Conservation (phyloP, 2,113 vertebrate genomes). For the Lagopus leucura region DNA sequence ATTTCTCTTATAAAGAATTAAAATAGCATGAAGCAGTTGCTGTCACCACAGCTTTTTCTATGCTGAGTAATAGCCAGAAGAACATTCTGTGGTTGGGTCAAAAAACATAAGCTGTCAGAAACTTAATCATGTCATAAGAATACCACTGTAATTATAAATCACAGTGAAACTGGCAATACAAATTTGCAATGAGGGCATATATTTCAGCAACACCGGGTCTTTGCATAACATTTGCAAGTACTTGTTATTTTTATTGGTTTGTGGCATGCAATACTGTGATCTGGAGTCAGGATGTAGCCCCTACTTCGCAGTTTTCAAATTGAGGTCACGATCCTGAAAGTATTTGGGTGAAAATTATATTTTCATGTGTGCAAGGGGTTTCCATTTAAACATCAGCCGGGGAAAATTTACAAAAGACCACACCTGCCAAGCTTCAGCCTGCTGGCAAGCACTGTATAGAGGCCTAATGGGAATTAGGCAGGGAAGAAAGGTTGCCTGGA, state of each 20-base stretch:
- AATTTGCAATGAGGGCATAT: neutral
- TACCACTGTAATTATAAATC: neutral
- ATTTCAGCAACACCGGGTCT: neutral
- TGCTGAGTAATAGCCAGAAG: neutral
- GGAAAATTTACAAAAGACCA: constrained; percentile 47
- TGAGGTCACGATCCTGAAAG: neutral
- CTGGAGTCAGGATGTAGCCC: neutral
- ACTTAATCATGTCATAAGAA: neutral
- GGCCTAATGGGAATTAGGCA: neutral
- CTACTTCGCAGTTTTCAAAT: neutral
- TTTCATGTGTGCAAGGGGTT: neutral
- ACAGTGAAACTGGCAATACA: neutral
- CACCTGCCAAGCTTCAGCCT: constrained; percentile 40
- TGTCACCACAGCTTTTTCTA: neutral
- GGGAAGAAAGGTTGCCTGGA: constrained; percentile 17
- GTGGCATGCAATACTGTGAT: neutral
- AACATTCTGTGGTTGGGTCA: neutral
- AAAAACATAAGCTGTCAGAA: neutral
- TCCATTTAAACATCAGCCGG: neutral
- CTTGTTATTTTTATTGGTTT: neutral
- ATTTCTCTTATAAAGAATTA: neutral
- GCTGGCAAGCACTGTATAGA: constrained; percentile 6
- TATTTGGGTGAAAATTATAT: neutral
- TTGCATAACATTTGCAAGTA: neutral
- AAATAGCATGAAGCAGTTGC: neutral